Evolutionary conservation across 2,888 invertebrate genomes (phyloP).

Genomic region (Notodonta dromedarius): DNA sequence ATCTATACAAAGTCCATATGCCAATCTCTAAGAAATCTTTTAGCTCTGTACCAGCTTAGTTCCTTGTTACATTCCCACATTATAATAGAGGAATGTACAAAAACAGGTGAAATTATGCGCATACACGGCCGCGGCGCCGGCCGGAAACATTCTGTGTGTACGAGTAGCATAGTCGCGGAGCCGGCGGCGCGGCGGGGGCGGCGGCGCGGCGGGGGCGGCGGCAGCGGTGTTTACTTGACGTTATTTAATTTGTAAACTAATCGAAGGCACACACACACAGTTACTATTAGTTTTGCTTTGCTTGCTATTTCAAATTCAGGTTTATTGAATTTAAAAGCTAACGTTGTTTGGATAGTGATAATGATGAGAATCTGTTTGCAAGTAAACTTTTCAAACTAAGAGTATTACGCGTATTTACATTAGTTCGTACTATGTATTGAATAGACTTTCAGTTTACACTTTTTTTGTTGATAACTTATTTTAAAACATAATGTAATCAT

Average conservation of each 20-base stretch:
- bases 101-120: conserved; percentile 56
- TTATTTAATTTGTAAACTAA: conserved; percentile 37
- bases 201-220: conserved; percentile 19
- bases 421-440: no score
- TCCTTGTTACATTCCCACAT: not conserved
- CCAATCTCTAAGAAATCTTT: no score
- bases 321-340: not conserved
- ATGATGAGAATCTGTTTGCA: not conserved
- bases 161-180: conserved; percentile 36
- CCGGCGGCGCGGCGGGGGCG: conserved; percentile 21
- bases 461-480: no score
- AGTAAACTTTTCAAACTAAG: no score
- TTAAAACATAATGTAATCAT: no score
- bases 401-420: no score
- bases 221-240: conserved; percentile 32
- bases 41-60: not conserved
- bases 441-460: no score
- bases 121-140: conserved; percentile 64
- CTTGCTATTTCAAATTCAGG: conserved; percentile 9
- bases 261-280: conserved; percentile 32
- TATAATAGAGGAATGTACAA: not conserved
- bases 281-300: conserved; percentile 33
- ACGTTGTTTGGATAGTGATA: not conserved
- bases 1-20: no score
- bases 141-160: conserved; percentile 56